Percentiles rank a stretch among this genome's conserved stretches.
Evolutionary conservation across 2,113 vertebrate genomes (phyloP).

Genomic region (Colius striatus): DNA sequence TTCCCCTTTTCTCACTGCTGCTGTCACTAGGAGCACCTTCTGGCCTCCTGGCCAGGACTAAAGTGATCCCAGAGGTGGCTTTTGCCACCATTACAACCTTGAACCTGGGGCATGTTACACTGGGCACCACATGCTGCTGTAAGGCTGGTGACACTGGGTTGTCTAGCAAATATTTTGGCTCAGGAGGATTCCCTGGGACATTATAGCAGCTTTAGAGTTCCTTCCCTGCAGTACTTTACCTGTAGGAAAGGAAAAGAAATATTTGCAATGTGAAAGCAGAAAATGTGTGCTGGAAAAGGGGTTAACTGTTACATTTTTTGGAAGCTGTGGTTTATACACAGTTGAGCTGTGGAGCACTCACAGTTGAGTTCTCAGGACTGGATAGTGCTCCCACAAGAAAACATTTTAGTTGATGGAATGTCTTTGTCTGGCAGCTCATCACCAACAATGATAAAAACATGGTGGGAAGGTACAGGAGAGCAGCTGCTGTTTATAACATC

Average conservation of each 20-base stretch:
- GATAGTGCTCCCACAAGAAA: neutral
- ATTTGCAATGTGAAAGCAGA: neutral
- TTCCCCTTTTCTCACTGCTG: neutral
- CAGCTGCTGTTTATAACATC: slow-evolving; percentile 32
- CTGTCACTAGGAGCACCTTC: neutral
- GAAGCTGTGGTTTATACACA: neutral
- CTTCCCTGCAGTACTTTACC: neutral
- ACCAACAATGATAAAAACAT: neutral
- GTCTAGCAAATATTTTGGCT: neutral
- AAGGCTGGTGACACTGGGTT: neutral
- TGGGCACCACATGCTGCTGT: neutral
- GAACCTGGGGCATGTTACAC: neutral
- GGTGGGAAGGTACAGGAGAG: neutral
- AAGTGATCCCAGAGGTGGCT: neutral
- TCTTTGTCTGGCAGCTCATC: neutral
- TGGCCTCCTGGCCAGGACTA: neutral
- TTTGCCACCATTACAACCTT: neutral
- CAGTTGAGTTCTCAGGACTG: neutral
- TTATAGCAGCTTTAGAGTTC: neutral
- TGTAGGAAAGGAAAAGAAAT: neutral
- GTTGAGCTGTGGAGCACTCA: too few relatives aligned
- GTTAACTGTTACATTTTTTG: neutral
- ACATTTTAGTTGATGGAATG: neutral
- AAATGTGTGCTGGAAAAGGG: neutral
- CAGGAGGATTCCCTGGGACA: neutral